A percentile compares a stretch with the other conserved stretches of the same genome.
Conservation (phyloP, 2,888 invertebrate species). For the Cordilura impudica region DNA sequence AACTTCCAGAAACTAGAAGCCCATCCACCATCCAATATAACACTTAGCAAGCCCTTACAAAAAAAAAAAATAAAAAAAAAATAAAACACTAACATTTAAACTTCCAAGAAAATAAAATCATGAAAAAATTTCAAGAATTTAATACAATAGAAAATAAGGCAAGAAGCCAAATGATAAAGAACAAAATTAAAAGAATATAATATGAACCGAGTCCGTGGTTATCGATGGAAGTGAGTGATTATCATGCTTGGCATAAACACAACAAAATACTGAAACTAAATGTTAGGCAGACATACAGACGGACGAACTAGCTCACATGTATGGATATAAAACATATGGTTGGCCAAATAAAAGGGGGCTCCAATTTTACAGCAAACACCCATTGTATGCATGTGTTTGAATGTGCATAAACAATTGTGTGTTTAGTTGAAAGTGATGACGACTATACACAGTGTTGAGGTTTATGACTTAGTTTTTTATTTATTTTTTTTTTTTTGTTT, state of each 20-base stretch:
- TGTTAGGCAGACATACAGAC: neutral
- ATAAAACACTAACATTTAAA: too few species aligned
- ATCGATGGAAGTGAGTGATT: conserved; percentile 60
- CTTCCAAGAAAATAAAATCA: conserved; percentile 50
- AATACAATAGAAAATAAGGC: conserved; percentile 48
- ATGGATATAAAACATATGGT: conserved; percentile 53
- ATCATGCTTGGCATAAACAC: conserved; percentile 57
- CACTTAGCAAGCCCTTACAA: conserved; percentile 46
- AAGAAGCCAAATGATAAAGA: conserved; percentile 52
- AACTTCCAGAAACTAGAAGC: conserved; percentile 10
- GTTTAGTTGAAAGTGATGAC: conserved; percentile 47
- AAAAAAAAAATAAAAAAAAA: conserved; percentile 2
- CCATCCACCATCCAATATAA: conserved; percentile 42
- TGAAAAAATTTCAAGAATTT: conserved; percentile 21
- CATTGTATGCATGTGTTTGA: conserved; percentile 16
- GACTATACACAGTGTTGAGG: conserved; percentile 36
- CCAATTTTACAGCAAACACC: neutral
- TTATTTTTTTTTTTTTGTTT: too few species aligned
- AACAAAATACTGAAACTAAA: conserved; percentile 23
- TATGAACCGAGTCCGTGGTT: conserved; percentile 59
- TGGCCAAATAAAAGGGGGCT: conserved; percentile 13
- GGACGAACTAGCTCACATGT: neutral
- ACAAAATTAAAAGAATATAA: conserved; percentile 15
- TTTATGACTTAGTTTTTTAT: too few species aligned
- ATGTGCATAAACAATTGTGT: conserved; percentile 29